phyloP scores from a whole-genome alignment of 2,888 invertebrate species.

The Dasysyrphus albostriatus region DNA sequence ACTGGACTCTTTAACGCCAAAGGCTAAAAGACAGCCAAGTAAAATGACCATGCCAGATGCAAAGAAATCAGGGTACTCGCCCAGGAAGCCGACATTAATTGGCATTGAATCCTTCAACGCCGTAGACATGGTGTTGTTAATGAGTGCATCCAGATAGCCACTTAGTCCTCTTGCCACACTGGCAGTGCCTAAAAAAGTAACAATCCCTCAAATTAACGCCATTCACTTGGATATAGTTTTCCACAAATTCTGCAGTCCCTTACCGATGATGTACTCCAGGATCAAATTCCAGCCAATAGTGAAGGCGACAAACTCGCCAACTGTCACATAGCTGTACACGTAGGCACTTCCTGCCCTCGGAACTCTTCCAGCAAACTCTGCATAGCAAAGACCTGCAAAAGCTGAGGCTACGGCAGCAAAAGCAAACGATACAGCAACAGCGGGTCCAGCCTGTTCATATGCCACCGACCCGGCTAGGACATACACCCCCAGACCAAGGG shows the following conservation, averaged over 20 bases:
- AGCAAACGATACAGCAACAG: constrained; percentile 93
- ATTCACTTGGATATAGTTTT: neutral
- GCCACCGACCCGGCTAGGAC: constrained; percentile 94
- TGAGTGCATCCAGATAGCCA: constrained; percentile 90
- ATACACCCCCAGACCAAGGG: constrained; percentile 95
- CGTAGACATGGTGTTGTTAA: constrained; percentile 87
- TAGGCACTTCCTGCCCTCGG: constrained; percentile 97
- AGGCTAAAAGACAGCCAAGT: constrained; percentile 88
- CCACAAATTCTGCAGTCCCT: constrained; percentile 70
- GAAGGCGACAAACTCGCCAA: constrained; percentile 96
- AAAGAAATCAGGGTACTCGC: constrained; percentile 90
- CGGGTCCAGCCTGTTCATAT: constrained; percentile 92
- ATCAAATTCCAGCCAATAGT: constrained; percentile 97
- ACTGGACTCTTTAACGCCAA: constrained; percentile 95
- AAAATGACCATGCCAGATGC: constrained; percentile 88
- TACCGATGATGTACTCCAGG: constrained; percentile 93
- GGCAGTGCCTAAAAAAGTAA: constrained; percentile 87
- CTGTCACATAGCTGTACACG: constrained; percentile 96
- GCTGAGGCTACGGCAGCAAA: constrained; percentile 95
- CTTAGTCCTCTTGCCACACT: constrained; percentile 93
- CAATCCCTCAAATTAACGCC: constrained; percentile 12
- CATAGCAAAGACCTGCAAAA: constrained; percentile 95
- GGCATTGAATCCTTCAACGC: constrained; percentile 87
- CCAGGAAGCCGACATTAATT: constrained; percentile 87
- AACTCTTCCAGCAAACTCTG: constrained; percentile 95